Evolutionary conservation across 2,797 vertebrate species (phyloP).

Genomic region (Glossophaga mutica): DNA sequence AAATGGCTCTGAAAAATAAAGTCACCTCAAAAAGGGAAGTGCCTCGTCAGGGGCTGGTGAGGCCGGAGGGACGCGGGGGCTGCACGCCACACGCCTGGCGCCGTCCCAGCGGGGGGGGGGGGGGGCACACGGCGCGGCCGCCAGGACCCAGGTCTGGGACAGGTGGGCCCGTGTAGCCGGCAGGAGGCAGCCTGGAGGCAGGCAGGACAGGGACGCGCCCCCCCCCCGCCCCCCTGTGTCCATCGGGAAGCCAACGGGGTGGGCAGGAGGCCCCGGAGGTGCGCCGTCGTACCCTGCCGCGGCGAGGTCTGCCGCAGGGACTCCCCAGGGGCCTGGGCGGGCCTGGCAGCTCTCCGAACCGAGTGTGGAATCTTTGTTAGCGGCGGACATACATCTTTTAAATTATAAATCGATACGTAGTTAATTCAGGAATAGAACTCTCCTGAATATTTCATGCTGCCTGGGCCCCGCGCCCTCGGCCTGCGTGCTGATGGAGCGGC

Average conservation of each 20-base stretch:
- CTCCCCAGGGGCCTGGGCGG: constrained; percentile 85
- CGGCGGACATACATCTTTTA: constrained; percentile 94
- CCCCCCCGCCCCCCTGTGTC: accelerated
- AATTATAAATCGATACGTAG: constrained; percentile 99
- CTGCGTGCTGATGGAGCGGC: constrained; percentile 73
- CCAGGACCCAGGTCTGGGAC: accelerated
- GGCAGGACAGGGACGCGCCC: accelerated
- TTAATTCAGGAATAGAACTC: constrained; percentile 97
- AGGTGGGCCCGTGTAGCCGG: accelerated
- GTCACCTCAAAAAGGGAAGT: too few species aligned
- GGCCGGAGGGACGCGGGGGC: accelerated
- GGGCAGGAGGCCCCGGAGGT: too few species aligned
- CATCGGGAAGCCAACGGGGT: not conserved
- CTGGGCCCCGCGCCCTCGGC: constrained; percentile 73
- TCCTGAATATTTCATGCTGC: constrained; percentile 94
- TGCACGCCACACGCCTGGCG: accelerated
- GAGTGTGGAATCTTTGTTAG: constrained; percentile 86
- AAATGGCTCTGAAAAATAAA: not conserved
- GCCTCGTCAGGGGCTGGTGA: accelerated
- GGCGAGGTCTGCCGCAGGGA: constrained; percentile 80
- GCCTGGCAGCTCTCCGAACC: constrained; percentile 82
- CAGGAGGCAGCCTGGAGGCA: not conserved
- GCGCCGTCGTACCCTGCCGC: constrained; percentile 10
- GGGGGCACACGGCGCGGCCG: accelerated
- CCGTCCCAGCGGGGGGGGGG: not conserved